A percentile compares a stretch with the other conserved stretches of the same genome.
Conservation (phyloP, 2,113 vertebrate species). For the Potamarius usumacintae region DNA sequence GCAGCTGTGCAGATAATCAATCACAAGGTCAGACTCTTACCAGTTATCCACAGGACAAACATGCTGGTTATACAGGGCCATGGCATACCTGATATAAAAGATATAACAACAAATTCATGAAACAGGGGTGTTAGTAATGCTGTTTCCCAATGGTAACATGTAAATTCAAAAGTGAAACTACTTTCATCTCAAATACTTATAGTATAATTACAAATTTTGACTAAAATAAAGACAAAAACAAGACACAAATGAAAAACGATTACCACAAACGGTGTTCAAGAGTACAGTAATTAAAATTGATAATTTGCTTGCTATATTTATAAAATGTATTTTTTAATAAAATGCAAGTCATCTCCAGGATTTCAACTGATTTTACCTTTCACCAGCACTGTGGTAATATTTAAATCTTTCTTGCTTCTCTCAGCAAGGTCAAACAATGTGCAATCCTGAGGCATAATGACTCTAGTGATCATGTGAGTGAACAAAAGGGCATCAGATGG, state of each 20-base stretch:
- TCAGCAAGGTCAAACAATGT: constrained; percentile 6
- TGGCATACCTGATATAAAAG: constrained; percentile 77
- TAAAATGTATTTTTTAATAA: neutral
- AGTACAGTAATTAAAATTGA: neutral
- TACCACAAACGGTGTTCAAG: neutral
- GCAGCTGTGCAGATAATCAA: neutral
- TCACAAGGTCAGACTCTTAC: constrained; percentile 60
- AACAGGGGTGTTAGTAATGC: neutral
- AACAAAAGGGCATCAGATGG: constrained; percentile 37
- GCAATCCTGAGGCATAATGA: constrained; percentile 18
- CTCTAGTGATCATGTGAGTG: constrained; percentile 18
- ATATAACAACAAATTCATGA: constrained; percentile 30
- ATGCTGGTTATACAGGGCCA: constrained; percentile 89
- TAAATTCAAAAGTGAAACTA: neutral
- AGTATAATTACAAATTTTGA: neutral
- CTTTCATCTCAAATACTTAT: neutral
- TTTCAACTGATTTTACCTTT: constrained; percentile 9
- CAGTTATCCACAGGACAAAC: constrained; percentile 89
- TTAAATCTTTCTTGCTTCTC: constrained; percentile 7
- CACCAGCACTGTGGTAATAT: neutral
- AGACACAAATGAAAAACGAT: neutral
- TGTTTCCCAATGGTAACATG: neutral
- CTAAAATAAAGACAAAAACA: neutral
- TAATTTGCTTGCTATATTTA: neutral
- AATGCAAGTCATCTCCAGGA: neutral